Evolutionary conservation across 2,797 vertebrate genomes (phyloP).

Genomic region (Characodon lateralis): DNA sequence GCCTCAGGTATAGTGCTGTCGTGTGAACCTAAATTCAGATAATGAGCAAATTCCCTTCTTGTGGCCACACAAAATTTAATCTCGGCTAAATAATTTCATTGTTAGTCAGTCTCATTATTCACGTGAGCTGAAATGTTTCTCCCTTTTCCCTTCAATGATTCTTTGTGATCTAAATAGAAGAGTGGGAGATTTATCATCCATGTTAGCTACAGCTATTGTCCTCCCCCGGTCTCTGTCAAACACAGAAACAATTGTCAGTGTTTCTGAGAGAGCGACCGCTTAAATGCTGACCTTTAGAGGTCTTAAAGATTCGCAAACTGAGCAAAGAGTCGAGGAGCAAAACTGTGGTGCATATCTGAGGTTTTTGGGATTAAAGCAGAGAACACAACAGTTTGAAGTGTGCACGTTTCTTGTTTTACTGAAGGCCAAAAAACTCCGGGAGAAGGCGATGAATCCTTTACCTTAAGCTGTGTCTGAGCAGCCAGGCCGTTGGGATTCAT

Average conservation of each 20-base stretch:
- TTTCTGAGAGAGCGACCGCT: constrained; percentile 47
- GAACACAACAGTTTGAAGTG: constrained; percentile 24
- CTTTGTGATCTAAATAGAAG: constrained; percentile 54
- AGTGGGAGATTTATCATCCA: constrained; percentile 71
- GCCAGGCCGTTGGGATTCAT: constrained; percentile 95
- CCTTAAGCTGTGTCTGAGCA: constrained; percentile 94
- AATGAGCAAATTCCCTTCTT: background rate
- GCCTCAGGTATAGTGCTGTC: background rate
- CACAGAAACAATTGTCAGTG: constrained; percentile 59
- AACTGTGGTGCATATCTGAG: background rate
- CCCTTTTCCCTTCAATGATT: constrained; percentile 47
- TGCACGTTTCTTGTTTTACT: constrained; percentile 10
- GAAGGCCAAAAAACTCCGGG: background rate
- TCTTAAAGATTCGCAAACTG: constrained; percentile 8
- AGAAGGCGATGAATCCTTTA: constrained; percentile 50
- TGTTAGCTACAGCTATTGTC: constrained; percentile 54
- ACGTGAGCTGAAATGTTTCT: constrained; percentile 24
- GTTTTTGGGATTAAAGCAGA: constrained; percentile 21
- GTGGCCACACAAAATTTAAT: background rate
- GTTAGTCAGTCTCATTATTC: constrained; percentile 31
- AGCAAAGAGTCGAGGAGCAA: constrained; percentile 37
- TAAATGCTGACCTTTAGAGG: constrained; percentile 43
- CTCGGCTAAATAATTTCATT: constrained; percentile 45
- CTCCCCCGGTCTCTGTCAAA: constrained; percentile 47
- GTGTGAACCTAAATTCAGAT: background rate